Base-by-base conservation (phyloP, 2,888 invertebrate genomes). In the Molanna angustata region DNA sequence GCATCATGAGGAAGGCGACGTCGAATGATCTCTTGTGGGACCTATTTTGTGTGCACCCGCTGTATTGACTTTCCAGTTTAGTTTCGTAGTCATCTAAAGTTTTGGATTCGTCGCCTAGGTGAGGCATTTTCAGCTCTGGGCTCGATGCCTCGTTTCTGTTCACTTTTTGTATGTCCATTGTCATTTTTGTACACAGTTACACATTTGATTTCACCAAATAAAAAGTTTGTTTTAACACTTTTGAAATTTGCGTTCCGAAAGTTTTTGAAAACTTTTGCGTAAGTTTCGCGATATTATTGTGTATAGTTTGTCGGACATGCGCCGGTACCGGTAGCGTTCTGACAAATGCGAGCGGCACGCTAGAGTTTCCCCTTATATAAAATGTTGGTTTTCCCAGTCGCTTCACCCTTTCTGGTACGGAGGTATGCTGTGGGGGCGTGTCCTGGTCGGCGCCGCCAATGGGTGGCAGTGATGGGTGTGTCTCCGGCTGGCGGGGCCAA, bases 1-100 rank as follows among this genome's bases (percentile, higher is more conserved):
- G 91, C 69, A 90, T 85, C 80, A 93, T 91, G 19, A 94, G 72
- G 64, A 94, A 94, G 0, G 93, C 93, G 7, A 94, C 93, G 67
- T 94, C 93, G 66, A 94, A 94, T 1, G 91, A 88, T 13, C 94
- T 76, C 64, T 94, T 94, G 61, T 76, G 61, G 69, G 78, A 64
- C 71, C 80, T 70, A 61, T 60, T 19, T 59, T 67, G 64, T 64
- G 67, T 71, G 13, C 72, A 49, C 37, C 68, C 65, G 6, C 71
- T 69, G 21, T 72, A 66, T 58, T 72, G 72, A 69, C 73, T 69
- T 31, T 74, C 74, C 19, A 67, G 58, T 62, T 73, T 73, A 21
- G 63, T 62, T 65, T 68, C 77, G 61, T 68, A 71, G 66, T 62
- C 76, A 72, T 68, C 78, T 73, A 31, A 79, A 70, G 73, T 74